phyloP scores from a whole-genome alignment of 2,797 vertebrate species.

The Pangasius macronema region DNA sequence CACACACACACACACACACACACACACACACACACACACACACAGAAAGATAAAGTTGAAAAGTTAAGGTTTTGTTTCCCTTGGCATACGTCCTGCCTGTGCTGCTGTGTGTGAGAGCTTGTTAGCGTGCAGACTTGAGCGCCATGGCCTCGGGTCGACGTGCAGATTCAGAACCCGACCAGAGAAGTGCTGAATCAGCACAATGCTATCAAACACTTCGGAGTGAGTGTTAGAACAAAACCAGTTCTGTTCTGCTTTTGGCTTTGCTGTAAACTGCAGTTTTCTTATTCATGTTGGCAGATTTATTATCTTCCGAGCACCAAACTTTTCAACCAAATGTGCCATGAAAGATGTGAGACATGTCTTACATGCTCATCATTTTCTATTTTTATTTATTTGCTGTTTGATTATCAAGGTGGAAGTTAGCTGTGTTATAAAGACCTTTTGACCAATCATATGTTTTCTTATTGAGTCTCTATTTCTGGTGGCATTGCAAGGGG shows the following conservation, averaged over 20 bases:
- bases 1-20: background rate
- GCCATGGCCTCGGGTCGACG: slow-evolving; percentile 14
- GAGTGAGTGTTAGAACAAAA: background rate
- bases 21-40: slow-evolving; percentile 12
- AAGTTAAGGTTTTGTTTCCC: slow-evolving; percentile 50
- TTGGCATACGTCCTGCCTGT: slow-evolving; percentile 12
- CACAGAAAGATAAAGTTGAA: slow-evolving; percentile 37
- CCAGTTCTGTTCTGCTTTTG: background rate
- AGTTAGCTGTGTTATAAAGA: background rate
- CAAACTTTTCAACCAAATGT: background rate
- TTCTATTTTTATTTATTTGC: background rate
- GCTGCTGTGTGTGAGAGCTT: background rate
- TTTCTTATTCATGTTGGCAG: background rate
- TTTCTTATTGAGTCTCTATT: background rate
- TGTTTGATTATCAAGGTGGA: background rate
- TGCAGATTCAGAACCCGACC: slow-evolving; percentile 24
- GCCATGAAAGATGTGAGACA: background rate
- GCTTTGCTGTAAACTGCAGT: slow-evolving; percentile 1
- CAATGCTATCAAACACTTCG: background rate
- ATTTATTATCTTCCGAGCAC: background rate
- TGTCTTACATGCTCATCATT: background rate
- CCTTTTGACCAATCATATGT: background rate
- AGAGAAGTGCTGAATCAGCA: slow-evolving; percentile 19
- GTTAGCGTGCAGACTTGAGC: slow-evolving; percentile 12
- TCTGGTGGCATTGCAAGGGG: background rate